Conservation (phyloP, 2,888 invertebrate genomes). For the Phortica magna region DNA sequence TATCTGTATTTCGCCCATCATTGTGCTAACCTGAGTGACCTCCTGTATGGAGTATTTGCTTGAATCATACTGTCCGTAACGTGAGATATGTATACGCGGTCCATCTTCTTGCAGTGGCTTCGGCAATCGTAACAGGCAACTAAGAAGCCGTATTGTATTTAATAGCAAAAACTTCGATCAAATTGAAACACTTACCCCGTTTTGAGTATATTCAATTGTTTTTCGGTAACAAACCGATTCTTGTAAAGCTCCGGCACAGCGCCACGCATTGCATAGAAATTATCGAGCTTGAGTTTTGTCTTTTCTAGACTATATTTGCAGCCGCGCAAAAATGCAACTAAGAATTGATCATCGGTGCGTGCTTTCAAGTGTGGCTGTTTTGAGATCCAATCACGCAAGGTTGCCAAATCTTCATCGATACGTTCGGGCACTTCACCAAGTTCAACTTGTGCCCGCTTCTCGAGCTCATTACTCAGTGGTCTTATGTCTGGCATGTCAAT, state of each 20-base stretch:
- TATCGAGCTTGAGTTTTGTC: slow-evolving; percentile 81
- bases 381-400: slow-evolving; percentile 79
- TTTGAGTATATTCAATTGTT: slow-evolving; percentile 68
- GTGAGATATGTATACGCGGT: slow-evolving; percentile 79
- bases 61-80: slow-evolving; percentile 80
- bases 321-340: slow-evolving; percentile 80
- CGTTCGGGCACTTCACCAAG: slow-evolving; percentile 79
- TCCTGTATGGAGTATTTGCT: slow-evolving; percentile 79
- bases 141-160: slow-evolving; percentile 36
- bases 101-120: slow-evolving; percentile 77
- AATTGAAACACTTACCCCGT: slow-evolving; percentile 64
- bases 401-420: slow-evolving; percentile 74
- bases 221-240: slow-evolving; percentile 72
- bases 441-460: slow-evolving; percentile 77
- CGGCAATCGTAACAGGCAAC: slow-evolving; percentile 73
- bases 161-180: not conserved
- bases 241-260: slow-evolving; percentile 81
- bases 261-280: slow-evolving; percentile 81
- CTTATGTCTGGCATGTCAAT: slow-evolving; percentile 55
- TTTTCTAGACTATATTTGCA: slow-evolving; percentile 81
- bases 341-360: slow-evolving; percentile 78
- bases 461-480: slow-evolving; percentile 67
- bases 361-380: slow-evolving; percentile 79
- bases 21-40: slow-evolving; percentile 80
- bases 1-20: slow-evolving; percentile 82